Evolutionary conservation across 2,797 vertebrate genomes (phyloP).

Genomic region (Poecilia velifera): DNA sequence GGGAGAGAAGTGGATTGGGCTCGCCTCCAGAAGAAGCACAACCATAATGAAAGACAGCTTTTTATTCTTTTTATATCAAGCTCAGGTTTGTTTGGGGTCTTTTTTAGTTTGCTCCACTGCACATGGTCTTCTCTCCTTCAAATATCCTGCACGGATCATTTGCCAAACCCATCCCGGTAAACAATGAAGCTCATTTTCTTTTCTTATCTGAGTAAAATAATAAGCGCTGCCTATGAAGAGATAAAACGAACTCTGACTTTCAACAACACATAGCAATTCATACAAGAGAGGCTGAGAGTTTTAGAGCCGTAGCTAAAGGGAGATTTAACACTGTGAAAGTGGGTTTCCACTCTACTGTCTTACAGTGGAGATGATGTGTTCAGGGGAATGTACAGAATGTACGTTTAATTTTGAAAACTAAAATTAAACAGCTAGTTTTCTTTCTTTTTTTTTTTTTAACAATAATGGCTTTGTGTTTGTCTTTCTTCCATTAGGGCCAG

Average conservation of each 20-base stretch:
- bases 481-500: neutral
- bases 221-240: neutral
- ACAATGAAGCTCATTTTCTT: constrained; percentile 22
- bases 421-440: neutral
- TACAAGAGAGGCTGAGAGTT: neutral
- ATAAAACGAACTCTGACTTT: neutral
- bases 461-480: neutral
- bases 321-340: neutral
- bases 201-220: constrained; percentile 10
- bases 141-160: constrained; percentile 45
- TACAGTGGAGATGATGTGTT: neutral
- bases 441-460: neutral
- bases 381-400: neutral
- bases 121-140: constrained; percentile 26
- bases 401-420: neutral
- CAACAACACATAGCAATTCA: neutral
- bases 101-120: constrained; percentile 21
- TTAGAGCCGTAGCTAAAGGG: neutral
- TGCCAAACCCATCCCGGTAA: constrained; percentile 28
- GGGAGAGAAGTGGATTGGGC: constrained; percentile 49
- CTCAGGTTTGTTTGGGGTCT: constrained; percentile 9
- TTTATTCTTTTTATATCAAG: constrained; percentile 31
- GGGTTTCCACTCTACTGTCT: neutral
- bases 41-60: constrained; percentile 50
- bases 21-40: constrained; percentile 52